Conservation (phyloP, 2,797 vertebrate species). For the Ficedula albicollis region DNA sequence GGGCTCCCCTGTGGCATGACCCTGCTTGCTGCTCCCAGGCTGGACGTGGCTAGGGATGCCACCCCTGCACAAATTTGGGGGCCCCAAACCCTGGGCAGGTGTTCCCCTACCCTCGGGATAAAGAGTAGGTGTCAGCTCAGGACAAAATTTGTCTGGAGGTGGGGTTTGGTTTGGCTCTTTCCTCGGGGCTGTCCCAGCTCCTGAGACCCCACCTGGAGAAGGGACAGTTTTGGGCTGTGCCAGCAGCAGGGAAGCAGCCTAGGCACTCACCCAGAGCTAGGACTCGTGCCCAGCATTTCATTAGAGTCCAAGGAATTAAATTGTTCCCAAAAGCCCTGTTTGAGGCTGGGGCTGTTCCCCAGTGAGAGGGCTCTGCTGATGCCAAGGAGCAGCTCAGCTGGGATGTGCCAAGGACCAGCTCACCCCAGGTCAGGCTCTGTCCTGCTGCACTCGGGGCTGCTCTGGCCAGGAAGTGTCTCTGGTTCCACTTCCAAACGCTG, state of each 20-base stretch:
- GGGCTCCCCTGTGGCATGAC: fast-evolving
- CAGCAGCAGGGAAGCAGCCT: background rate
- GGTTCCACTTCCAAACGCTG: fast-evolving
- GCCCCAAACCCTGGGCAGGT: background rate
- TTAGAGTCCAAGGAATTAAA: background rate
- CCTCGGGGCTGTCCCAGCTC: background rate
- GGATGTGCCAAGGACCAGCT: background rate
- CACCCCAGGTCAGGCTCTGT: background rate
- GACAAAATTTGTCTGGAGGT: background rate
- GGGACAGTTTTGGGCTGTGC: background rate
- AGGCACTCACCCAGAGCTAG: background rate
- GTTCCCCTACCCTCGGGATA: fast-evolving
- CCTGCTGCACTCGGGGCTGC: fast-evolving
- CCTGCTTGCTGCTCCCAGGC: fast-evolving
- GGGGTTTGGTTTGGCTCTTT: background rate
- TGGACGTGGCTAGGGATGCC: fast-evolving
- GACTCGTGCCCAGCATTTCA: background rate
- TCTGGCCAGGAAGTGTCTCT: background rate
- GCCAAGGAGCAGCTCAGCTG: background rate
- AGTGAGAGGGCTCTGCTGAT: background rate
- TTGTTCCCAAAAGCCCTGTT: background rate
- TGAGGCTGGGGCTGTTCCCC: background rate
- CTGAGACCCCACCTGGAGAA: background rate
- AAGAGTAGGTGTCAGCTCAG: fast-evolving
- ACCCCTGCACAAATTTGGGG: background rate